phyloP scores from a whole-genome alignment of 2,797 vertebrate species.

The Anisognathus igniventris region DNA sequence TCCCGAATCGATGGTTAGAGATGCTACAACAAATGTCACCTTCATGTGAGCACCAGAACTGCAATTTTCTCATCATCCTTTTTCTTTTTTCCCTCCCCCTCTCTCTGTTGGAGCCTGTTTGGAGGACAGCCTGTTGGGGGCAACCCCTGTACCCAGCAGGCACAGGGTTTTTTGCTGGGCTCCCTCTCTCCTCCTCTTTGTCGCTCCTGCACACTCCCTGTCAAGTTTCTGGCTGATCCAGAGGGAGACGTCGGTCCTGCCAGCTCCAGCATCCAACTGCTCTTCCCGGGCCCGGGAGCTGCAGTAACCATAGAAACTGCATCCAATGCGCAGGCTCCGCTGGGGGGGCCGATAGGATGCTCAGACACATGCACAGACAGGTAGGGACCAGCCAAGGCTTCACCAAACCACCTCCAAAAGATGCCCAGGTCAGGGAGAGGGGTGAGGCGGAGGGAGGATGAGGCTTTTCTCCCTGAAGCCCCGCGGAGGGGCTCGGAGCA shows the following conservation, averaged over 20 bases:
- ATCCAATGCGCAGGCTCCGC: conserved; percentile 74
- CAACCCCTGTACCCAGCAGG: conserved; percentile 22
- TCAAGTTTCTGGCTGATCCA: conserved; percentile 74
- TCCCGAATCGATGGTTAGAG: background rate
- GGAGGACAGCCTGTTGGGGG: conserved; percentile 39
- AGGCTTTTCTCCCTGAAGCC: background rate
- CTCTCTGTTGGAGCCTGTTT: background rate
- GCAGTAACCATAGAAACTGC: conserved; percentile 83
- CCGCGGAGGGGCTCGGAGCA: fast-evolving
- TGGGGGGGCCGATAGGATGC: conserved; percentile 51
- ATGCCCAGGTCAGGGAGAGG: background rate
- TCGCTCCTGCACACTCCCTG: conserved; percentile 57
- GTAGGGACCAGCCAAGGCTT: conserved; percentile 22
- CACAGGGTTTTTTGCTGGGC: background rate
- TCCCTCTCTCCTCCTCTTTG: conserved; percentile 44
- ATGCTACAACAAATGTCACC: conserved; percentile 56
- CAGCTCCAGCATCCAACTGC: conserved; percentile 69
- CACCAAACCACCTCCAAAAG: background rate
- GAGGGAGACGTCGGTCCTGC: conserved; percentile 72
- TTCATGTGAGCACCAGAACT: conserved; percentile 37
- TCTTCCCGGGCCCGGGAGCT: conserved; percentile 67
- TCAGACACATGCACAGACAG: conserved; percentile 27
- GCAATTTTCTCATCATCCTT: conserved; percentile 39
- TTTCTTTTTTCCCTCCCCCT: background rate
- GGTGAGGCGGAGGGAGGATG: fast-evolving